Conservation (phyloP, 2,113 vertebrate species). For the rat (Rattus norvegicus) region GRCr8 NC_086019.1:213936001-213936500, state of each 20-base stretch:
- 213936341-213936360: neutral
- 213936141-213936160: neutral
- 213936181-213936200: neutral
- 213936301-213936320: no score
- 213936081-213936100: neutral
- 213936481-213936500: neutral
- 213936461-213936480: neutral
- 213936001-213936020: neutral
- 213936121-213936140: neutral
- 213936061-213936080: neutral
- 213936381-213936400: neutral
- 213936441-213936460: neutral
- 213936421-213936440: neutral
- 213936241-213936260: no score
- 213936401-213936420: neutral
- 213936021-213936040: neutral
- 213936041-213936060: neutral
- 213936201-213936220: neutral
- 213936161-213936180: neutral
- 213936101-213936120: neutral
- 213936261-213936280: no score
- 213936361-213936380: neutral
- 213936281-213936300: no score
- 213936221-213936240: neutral
- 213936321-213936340: neutral